Base-by-base conservation (phyloP, 2,113 vertebrate genomes). In the Barbus barbus region DNA sequence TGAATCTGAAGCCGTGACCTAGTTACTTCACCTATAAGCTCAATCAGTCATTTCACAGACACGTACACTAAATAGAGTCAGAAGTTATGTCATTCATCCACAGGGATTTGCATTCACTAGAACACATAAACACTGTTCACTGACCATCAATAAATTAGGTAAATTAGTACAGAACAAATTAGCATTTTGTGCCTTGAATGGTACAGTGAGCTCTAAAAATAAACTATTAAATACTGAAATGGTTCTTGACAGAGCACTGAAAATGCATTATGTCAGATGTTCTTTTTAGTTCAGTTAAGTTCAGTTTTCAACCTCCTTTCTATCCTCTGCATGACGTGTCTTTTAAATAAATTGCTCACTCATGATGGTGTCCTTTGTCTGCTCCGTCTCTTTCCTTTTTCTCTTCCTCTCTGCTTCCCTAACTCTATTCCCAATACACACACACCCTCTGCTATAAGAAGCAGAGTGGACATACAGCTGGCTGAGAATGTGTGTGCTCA, bases 371-470 rank as follows among this genome's bases (percentile, higher is more conserved):
- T 60, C 51, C 20, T 16, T n/a, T 14, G 13, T 41, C 22, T 44
- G 38, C 38, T n/a, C n/a, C 38, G 2, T 72, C 74, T 56, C 53
- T 60, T 58, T 78, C 51, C 33, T 36, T 24, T 61, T 4, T 77
- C 7, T 44, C 41, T 44, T 44, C 3, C 41, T 65, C 20, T 7
- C 20, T 36, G 14, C 24, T 18, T 31, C 38, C 26, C 16, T 31
- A 65, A 31, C 61, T 65, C 28, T 65, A 65, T 65, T 28, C 38
- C 36, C 22, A 22, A 9, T 22, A 26, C 26, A 28, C 46, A 75
- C 73, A 75, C 18, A 28, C 20, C 8, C 8, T 75, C 73, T 75
- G 26, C 46, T 75, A 28, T 75, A 75, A 51, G 46, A 65, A 51
- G 46, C 44, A 48, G 13, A 48, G 22, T 16, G 41, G n/a, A 14